Evolutionary conservation across 1,140 invertebrate species (phyloP), one percentile per base, ranked within the genome.

Genomic region (Neodiprion fabricii): DNA sequence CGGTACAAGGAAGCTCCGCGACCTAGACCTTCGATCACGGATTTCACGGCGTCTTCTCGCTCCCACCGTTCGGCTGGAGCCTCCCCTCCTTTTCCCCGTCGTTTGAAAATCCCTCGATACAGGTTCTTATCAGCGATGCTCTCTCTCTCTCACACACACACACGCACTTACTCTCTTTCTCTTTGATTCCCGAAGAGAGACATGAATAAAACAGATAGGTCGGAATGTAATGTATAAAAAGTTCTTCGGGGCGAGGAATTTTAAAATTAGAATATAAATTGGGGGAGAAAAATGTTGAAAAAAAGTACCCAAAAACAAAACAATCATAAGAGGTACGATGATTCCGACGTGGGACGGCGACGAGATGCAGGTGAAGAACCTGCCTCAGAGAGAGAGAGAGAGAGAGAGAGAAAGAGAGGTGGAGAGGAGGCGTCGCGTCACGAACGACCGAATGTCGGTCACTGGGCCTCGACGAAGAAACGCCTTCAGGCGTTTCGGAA

Each of bases 361-460:
- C 28, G 53, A 5, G 53, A 61, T 61, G 53, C 53, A 61, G 53
- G 53, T 61, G 53, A 61, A 61, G 53, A 61, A 61, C 53, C 53
- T 61, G 53, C 11, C 9, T 61, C 53, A 61, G 11, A 11, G 8
- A 61, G 5, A 61, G 53, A 61, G 53, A 61, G 5, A 61, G 53
- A 61, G 53, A 61, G 53, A 61, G 53, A 17, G n/a, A 17, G 0
- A 9, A 9, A 17, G 53, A 61, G 53, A 17, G 4, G 9, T 8
- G 8, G 53, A 9, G 53, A 9, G 53, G 53, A 61, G 53, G 53
- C 53, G 53, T 9, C 53, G n/a, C 53, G 53, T 61, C 53, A 61
- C 53, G 53, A 61, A 61, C 53, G 11, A 9, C 5, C 53, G 53
- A 61, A 61, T 61, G 53, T 61, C 53, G 53, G 53, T 61, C 53